Evolutionary conservation across 2,797 vertebrate species (phyloP).

Genomic region (Gallinago nigripennis): DNA sequence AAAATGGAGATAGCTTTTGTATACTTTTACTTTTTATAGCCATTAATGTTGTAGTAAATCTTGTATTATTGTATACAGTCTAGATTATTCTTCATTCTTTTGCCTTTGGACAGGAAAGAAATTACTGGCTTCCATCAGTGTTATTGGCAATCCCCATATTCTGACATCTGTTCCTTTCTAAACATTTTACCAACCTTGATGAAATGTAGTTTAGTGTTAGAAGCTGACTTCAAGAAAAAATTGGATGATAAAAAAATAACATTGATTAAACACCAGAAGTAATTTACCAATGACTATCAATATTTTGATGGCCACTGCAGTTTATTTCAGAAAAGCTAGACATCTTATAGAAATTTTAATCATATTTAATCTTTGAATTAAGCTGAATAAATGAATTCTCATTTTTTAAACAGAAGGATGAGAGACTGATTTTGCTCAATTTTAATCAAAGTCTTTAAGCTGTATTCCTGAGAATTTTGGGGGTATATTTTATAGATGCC

Average conservation of each 20-base stretch:
- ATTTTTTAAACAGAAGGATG: slow-evolving; percentile 62
- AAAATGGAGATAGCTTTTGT: slow-evolving; percentile 72
- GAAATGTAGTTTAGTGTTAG: slow-evolving; percentile 83
- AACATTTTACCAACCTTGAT: slow-evolving; percentile 94
- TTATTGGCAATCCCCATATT: slow-evolving; percentile 89
- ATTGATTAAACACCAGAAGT: slow-evolving; percentile 76
- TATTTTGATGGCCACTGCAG: slow-evolving; percentile 70
- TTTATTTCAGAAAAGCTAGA: slow-evolving; percentile 71
- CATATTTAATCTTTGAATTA: slow-evolving; percentile 74
- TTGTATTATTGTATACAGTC: slow-evolving; percentile 73
- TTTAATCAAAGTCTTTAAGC: slow-evolving; percentile 65
- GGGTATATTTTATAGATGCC: slow-evolving; percentile 33
- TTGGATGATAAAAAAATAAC: slow-evolving; percentile 75
- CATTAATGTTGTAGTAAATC: slow-evolving; percentile 75
- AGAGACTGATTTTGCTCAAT: slow-evolving; percentile 54
- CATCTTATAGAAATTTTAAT: slow-evolving; percentile 72
- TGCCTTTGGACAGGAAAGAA: slow-evolving; percentile 89
- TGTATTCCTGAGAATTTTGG: slow-evolving; percentile 16
- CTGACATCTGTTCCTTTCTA: slow-evolving; percentile 97
- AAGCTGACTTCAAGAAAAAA: slow-evolving; percentile 73
- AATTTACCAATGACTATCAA: slow-evolving; percentile 72
- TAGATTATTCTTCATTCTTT: slow-evolving; percentile 81
- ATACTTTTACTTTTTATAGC: slow-evolving; percentile 73
- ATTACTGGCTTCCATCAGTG: slow-evolving; percentile 92
- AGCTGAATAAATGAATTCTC: slow-evolving; percentile 69